Conservation (phyloP, 2,113 vertebrate species). For the Benitochromis conjunctus region DNA sequence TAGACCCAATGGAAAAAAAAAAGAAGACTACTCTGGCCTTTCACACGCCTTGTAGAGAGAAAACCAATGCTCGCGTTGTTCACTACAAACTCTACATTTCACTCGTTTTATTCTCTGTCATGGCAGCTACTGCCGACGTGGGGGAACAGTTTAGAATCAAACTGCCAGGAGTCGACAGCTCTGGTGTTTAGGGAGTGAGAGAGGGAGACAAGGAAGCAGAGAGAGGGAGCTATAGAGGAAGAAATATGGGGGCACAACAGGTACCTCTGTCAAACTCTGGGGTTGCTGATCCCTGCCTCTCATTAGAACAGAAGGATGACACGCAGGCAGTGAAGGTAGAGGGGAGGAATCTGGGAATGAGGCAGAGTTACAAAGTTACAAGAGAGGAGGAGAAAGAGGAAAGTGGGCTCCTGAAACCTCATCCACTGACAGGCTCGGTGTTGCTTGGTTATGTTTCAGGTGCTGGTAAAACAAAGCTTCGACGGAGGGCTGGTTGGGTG, state of each 20-base stretch:
- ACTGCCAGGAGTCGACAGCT: conserved; percentile 68
- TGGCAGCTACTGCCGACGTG: conserved; percentile 54
- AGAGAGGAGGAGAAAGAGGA: conserved; percentile 33
- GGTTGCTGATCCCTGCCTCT: conserved; percentile 59
- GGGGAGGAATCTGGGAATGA: conserved; percentile 34
- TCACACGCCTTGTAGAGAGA: not conserved
- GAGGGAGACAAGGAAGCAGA: not conserved
- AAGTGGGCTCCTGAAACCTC: conserved; percentile 32
- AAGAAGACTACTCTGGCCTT: conserved; percentile 4
- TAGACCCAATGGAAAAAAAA: not conserved
- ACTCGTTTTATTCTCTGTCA: conserved; percentile 61
- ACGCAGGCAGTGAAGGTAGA: conserved; percentile 23
- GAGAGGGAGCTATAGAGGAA: not conserved
- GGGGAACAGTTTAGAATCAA: conserved; percentile 68
- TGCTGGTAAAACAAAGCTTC: conserved; percentile 50
- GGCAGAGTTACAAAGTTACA: conserved; percentile 11
- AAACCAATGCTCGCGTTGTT: conserved; percentile 35
- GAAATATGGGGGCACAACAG: conserved; percentile 56
- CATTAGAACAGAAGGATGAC: conserved; percentile 70
- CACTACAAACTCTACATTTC: conserved; percentile 55
- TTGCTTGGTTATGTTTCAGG: conserved; percentile 39
- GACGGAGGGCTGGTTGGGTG: conserved; percentile 8
- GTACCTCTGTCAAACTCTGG: conserved; percentile 64
- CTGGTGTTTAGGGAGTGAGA: conserved; percentile 58
- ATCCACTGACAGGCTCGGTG: conserved; percentile 45